Evolutionary conservation across 2,888 invertebrate genomes (phyloP), one percentile per base, ranked within the genome.

Genomic region (Adelognathus sp.): DNA sequence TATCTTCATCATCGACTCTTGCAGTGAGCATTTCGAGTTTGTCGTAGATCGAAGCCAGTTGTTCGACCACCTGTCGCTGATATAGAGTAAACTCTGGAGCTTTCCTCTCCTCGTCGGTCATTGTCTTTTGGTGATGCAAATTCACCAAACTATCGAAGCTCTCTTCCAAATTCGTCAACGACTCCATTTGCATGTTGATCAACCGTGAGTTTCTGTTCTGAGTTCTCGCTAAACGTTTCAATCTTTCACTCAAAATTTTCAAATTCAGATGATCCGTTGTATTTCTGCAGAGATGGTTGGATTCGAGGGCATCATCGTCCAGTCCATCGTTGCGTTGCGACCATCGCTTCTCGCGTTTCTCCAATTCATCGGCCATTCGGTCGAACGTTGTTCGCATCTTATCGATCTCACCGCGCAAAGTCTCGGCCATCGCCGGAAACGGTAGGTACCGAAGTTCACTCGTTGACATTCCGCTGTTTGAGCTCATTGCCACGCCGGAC

Each of bases 201-300:
- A 71, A 39, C 18, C 61, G 50, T n/a, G 58, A 69, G 31, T 69
- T 69, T 46, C 69, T 69, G 46, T 56, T 31, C n/a, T 69, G 69
- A 44, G 44, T 46, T 33, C 41, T 56, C 4, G 56, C 33, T 7
- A 73, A 41, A n/a, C 69, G 69, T 21, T 69, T 58, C 44, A 69
- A 46, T 29, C 58, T 69, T 31, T 69, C 31, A 16, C 44, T 18
- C n/a, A 46, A 56, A n/a, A 69, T 44, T 11, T 33, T n/a, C 29
- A 16, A 14, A 18, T 21, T 31, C 3, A 2, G 29, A 21, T 58
- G 2, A 4, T 58, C 33, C n/a, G 31, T 18, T 4, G 58, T 27
- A 18, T 44, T 58, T 11, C 16, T 21, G n/a, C n/a, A n/a, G 1
- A 39, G 14, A 27, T 1, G 16, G 7, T 54, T 39, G 18, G 14